Evolutionary conservation across 2,113 vertebrate species (phyloP).

Genomic region (Oreochromis niloticus): DNA sequence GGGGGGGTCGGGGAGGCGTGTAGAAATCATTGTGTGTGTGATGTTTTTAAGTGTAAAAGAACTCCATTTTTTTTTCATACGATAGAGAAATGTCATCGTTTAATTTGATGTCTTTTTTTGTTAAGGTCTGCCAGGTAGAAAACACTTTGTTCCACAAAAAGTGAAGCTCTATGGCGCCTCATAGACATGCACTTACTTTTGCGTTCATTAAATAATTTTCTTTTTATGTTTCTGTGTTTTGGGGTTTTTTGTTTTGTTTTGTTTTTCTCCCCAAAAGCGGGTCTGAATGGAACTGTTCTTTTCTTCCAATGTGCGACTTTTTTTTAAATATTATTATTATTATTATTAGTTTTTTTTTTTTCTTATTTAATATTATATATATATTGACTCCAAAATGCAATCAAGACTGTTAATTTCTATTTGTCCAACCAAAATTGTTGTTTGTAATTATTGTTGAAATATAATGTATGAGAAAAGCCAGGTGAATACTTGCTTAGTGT

Average conservation of each 20-base stretch:
- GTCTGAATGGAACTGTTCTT: slow-evolving; percentile 74
- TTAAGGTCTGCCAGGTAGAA: slow-evolving; percentile 68
- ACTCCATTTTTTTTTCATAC: slow-evolving; percentile 58
- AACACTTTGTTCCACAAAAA: slow-evolving; percentile 70
- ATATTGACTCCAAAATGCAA: slow-evolving; percentile 80
- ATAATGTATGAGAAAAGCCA: slow-evolving; percentile 76
- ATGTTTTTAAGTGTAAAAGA: slow-evolving; percentile 58
- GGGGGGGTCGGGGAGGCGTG: background rate
- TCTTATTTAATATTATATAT: slow-evolving; percentile 80
- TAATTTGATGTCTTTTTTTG: slow-evolving; percentile 51
- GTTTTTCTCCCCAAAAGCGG: slow-evolving; percentile 54
- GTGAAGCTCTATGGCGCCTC: slow-evolving; percentile 72
- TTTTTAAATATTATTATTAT: slow-evolving; percentile 45
- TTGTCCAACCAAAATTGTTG: slow-evolving; percentile 80
- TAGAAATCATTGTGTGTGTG: slow-evolving; percentile 29
- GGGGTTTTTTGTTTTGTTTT: background rate
- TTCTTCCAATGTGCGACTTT: slow-evolving; percentile 71
- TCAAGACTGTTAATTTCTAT: slow-evolving; percentile 84
- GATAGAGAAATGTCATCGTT: slow-evolving; percentile 42
- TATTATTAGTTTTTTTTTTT: slow-evolving; percentile 22
- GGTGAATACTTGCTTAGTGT: slow-evolving; percentile 72
- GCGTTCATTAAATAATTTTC: slow-evolving; percentile 47
- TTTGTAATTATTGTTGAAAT: slow-evolving; percentile 74
- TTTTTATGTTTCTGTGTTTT: slow-evolving; percentile 26
- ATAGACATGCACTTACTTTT: slow-evolving; percentile 79